Base-by-base conservation (phyloP, 2,113 vertebrate species). In the Hippoglossus stenolepis region DNA sequence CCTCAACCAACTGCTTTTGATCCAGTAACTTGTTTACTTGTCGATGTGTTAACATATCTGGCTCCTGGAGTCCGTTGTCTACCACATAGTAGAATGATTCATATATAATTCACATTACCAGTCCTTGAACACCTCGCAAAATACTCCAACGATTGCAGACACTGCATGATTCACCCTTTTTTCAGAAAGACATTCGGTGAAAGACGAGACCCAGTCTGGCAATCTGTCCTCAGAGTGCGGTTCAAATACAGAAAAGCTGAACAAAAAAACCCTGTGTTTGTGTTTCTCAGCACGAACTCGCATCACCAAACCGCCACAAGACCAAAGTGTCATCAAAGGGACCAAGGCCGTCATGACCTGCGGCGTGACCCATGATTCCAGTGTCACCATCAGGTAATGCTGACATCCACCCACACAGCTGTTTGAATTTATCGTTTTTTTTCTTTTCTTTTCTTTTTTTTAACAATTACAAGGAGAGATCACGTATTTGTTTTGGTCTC, bases 261-360 rank as follows among this genome's bases (percentile, higher is more conserved):
- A 45, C 65, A 76, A 65, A 31, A 49, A 64, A 21, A 17, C 17
- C 23, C 6, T 9, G 0, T 35, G 13, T 70, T 5, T 74, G 65
- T 75, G 59, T 79, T 79, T 65, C 26, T 17, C 94, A 99, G 98
- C 97, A 11, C 95, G 97, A 75, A 99, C 98, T 0, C 96, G 96
- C 4, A 98, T 99, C 94, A 97, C 94, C 0, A 96, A 92, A 87
- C 96, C 96, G 0, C 98, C 97, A 0, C 96, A 97, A 90, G 95
- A 99, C 90, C 98, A 97, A 93, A 99, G 97, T 0, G 97, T 99
- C 91, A 99, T 99, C 94, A 99, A 99, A 85, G 98, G 97, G 1
- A 99, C 98, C 67, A 98, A 97, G 83, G 98, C 97, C 6, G 90
- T 95, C 59, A 96, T 99, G 97, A 95, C 94, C 85, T 99, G 98